Conservation (phyloP, 2,113 vertebrate genomes). For the Sapayoa aenigma region DNA sequence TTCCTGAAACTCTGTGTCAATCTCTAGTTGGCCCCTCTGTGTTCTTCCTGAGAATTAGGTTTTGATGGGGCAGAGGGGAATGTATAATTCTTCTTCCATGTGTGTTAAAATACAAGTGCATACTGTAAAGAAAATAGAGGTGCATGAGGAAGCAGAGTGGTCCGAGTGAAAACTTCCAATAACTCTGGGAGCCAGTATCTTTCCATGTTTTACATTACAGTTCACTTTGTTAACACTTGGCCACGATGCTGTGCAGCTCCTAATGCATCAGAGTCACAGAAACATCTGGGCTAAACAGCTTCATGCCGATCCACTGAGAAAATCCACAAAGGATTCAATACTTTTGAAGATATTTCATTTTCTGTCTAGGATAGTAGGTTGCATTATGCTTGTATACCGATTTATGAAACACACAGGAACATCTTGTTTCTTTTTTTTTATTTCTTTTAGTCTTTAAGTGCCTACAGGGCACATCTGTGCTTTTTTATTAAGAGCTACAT, state of each 20-base stretch:
- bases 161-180: constrained; percentile 26
- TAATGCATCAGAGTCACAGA: constrained; percentile 50
- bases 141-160: neutral
- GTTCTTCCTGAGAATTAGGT: neutral
- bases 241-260: neutral
- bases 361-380: constrained; percentile 1
- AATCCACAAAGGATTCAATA: constrained; percentile 49
- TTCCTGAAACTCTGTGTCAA: neutral
- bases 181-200: constrained; percentile 36
- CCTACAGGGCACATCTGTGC: constrained; percentile 26
- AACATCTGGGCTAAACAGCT: constrained; percentile 67
- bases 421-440: neutral
- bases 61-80: neutral
- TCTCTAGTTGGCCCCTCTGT: neutral
- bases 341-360: constrained; percentile 27
- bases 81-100: neutral
- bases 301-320: constrained; percentile 60
- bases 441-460: neutral
- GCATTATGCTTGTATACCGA: neutral
- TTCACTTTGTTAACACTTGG: constrained; percentile 52
- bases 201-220: constrained; percentile 53
- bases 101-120: neutral
- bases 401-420: constrained; percentile 50
- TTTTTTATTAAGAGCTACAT: neutral
- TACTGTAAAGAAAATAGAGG: neutral